Conservation (phyloP, 2,797 vertebrate species). For the Morus bassanus region DNA sequence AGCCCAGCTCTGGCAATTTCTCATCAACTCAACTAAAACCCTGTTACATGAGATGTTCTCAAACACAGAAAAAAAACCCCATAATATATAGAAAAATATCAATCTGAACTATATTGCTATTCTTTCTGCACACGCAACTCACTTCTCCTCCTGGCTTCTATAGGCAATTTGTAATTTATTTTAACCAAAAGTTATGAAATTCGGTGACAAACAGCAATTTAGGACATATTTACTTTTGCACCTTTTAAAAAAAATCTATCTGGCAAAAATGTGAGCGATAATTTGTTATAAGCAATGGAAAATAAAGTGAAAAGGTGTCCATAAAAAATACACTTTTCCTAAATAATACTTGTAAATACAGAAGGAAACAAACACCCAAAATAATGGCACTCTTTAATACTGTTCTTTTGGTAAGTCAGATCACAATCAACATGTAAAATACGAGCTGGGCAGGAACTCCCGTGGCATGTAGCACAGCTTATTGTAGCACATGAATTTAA, state of each 20-base stretch:
- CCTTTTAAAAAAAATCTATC: background rate
- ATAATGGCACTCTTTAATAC: background rate
- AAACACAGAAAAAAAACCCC: background rate
- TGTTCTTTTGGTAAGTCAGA: background rate
- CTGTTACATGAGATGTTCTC: background rate
- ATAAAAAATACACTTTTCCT: background rate
- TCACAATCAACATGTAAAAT: background rate
- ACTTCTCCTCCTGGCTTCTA: background rate
- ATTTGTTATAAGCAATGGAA: background rate
- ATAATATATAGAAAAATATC: background rate
- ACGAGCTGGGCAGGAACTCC: background rate
- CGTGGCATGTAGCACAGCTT: background rate
- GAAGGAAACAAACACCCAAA: background rate
- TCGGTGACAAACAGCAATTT: background rate
- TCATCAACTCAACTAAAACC: background rate
- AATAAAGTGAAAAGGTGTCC: constrained; percentile 11
- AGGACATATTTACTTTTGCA: constrained; percentile 3
- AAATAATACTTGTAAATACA: background rate
- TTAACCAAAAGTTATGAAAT: background rate
- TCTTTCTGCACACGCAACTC: background rate
- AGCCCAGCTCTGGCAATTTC: background rate
- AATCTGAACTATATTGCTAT: background rate
- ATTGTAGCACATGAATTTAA: background rate
- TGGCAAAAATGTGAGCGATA: background rate
- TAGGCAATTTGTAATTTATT: background rate